Evolutionary conservation across 2,113 vertebrate genomes (phyloP).

Genomic region (Butorides virescens): DNA sequence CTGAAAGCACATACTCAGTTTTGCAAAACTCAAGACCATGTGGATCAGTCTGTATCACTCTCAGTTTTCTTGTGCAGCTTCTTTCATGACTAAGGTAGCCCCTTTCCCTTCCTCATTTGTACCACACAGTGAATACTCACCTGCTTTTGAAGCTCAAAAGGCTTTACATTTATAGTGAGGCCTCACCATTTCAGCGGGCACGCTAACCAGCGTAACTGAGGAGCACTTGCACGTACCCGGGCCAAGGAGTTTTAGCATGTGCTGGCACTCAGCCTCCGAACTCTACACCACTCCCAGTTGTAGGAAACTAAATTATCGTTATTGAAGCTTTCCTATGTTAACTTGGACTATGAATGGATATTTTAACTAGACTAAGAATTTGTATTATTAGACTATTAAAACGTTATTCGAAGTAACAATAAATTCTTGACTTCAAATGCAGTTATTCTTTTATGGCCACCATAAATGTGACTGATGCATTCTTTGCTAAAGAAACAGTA

Average conservation of each 20-base stretch:
- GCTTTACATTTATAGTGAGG: rapidly evolving
- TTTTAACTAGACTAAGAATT: background rate
- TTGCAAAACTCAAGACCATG: background rate
- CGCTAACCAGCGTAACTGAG: background rate
- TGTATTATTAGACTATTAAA: background rate
- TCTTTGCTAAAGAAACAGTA: background rate
- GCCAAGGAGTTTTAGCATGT: background rate
- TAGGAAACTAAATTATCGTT: background rate
- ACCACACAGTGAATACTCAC: background rate
- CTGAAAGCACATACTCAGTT: background rate
- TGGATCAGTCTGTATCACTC: background rate
- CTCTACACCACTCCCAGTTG: background rate
- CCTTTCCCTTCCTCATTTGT: background rate
- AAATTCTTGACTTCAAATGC: background rate
- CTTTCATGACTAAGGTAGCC: background rate
- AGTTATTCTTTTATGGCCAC: background rate
- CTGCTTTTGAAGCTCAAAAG: background rate
- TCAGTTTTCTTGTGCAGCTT: background rate
- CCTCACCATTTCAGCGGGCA: background rate
- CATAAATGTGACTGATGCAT: background rate
- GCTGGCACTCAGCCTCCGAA: background rate
- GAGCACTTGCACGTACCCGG: background rate
- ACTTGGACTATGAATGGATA: background rate
- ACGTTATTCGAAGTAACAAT: background rate
- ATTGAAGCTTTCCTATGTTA: background rate